Conservation (phyloP, 2,888 invertebrate species). For the Vannuccia rotundouncinata region DNA sequence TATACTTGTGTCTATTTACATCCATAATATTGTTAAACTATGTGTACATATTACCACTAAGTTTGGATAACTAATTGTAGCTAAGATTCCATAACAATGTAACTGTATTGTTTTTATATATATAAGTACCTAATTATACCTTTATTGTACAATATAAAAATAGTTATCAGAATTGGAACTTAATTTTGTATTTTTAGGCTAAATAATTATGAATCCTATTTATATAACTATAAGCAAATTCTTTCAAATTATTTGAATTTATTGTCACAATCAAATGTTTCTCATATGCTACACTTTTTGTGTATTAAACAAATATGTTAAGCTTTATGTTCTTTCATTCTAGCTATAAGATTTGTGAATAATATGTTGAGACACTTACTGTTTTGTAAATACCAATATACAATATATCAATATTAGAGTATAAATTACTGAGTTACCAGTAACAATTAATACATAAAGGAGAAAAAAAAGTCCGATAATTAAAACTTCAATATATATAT, state of each 20-base stretch:
- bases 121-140: neutral
- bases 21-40: neutral
- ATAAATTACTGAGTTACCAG: neutral
- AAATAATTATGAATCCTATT: neutral
- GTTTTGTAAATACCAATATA: neutral
- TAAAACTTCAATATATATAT: too few species aligned
- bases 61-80: too few species aligned
- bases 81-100: too few species aligned
- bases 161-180: too few species aligned
- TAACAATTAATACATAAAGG: conserved; percentile 6
- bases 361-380: neutral
- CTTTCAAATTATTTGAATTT: neutral
- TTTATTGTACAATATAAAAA: too few species aligned
- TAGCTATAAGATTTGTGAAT: neutral
- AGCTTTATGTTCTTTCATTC: neutral
- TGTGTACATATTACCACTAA: neutral
- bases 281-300: neutral
- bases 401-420: neutral
- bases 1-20: too few species aligned
- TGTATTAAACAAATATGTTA: neutral
- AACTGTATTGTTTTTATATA: neutral
- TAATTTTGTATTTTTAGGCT: too few species aligned
- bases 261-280: neutral
- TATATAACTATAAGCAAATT: neutral
- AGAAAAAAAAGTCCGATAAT: too few species aligned